These are phyloP conservation scores for Pogonophryne albipinna DNA, from an alignment of 2,797 vertebrate species.

Conservation along the genomic window DNA sequence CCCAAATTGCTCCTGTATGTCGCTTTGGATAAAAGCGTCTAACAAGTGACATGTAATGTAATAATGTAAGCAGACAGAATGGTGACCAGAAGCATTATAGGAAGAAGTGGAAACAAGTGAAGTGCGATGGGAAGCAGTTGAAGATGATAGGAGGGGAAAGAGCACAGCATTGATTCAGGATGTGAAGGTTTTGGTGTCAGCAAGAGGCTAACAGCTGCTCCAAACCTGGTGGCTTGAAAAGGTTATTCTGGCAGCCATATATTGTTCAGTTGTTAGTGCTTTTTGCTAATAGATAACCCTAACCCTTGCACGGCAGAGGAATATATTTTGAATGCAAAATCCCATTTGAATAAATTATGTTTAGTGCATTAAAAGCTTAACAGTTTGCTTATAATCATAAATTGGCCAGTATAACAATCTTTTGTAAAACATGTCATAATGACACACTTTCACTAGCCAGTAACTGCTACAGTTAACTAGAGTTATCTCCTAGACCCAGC, in stretches of 20 bases:
- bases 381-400: neutral
- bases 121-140: slow-evolving; percentile 2
- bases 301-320: neutral
- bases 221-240: slow-evolving; percentile 24
- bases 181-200: slow-evolving; percentile 35
- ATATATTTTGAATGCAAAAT: neutral
- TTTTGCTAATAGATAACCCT: neutral
- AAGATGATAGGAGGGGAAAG: slow-evolving; percentile 45
- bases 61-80: slow-evolving; percentile 9
- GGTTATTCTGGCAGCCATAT: slow-evolving; percentile 6
- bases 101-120: slow-evolving; percentile 18
- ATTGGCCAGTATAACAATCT: neutral
- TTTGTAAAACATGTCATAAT: neutral
- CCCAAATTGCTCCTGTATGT: too few species aligned
- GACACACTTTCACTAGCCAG: neutral
- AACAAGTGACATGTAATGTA: too few species aligned
- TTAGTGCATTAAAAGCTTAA: neutral
- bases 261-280: slow-evolving; percentile 7
- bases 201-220: slow-evolving; percentile 59
- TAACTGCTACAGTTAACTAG: neutral
- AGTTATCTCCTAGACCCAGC: neutral
- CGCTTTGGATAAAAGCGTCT: too few species aligned
- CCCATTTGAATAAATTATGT: neutral
- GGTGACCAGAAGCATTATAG: slow-evolving; percentile 1
- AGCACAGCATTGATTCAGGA: slow-evolving; percentile 50